These are phyloP conservation scores for Creontiades dilutus DNA, from an alignment of 2,888 invertebrate species.

Conservation along the genomic window DNA sequence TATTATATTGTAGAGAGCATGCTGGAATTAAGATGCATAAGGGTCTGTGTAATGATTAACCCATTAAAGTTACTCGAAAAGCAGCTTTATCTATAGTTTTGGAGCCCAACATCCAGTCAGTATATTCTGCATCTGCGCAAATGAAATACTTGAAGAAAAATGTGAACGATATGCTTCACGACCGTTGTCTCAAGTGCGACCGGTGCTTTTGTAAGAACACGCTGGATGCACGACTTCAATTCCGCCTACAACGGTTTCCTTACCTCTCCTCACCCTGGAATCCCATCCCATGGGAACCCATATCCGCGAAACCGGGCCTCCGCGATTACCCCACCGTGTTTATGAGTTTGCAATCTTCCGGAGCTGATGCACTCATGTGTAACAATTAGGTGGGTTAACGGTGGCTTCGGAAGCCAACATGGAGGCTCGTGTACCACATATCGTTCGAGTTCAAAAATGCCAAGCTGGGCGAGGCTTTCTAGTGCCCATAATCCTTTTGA, in stretches of 20 bases:
- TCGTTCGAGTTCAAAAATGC: no score
- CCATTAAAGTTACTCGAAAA: no score
- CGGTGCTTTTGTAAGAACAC: constrained; percentile 14
- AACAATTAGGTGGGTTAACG: constrained; percentile 1
- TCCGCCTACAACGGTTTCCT: constrained; percentile 15
- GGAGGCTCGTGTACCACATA: no score
- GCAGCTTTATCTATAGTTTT: no score
- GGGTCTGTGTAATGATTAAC: no score
- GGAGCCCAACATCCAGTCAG: background rate
- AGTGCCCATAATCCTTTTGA: no score
- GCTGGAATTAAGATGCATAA: no score
- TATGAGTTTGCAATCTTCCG: constrained; percentile 22
- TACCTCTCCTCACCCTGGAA: background rate
- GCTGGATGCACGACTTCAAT: constrained; percentile 33
- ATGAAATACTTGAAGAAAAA: background rate
- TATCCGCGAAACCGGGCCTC: background rate
- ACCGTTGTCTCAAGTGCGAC: background rate
- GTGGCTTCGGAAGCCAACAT: background rate
- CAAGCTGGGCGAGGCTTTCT: no score
- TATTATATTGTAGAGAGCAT: no score
- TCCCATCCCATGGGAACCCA: background rate
- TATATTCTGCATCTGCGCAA: background rate
- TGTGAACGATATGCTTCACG: constrained; percentile 13
- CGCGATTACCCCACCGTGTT: background rate
- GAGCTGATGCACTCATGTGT: background rate